These are phyloP conservation scores for Oscheius sp. DNA, from an alignment of 1,140 invertebrate genomes.

Conservation along the genomic window DNA sequence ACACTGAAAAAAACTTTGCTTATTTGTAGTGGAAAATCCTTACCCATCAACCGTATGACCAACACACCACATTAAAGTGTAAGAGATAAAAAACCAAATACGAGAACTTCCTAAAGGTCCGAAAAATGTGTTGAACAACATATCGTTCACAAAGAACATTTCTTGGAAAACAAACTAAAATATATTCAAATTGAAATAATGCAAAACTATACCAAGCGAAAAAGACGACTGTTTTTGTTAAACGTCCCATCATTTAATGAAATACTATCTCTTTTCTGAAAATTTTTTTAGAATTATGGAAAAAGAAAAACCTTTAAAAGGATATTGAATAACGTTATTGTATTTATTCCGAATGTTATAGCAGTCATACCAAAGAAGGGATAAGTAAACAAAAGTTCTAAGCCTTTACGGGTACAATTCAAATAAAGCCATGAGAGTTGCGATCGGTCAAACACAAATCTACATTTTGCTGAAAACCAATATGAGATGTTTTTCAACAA, in stretches of 20 bases:
- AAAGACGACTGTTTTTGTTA: neutral
- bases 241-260: neutral
- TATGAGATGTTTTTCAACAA: too few species aligned
- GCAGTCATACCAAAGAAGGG: neutral
- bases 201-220: neutral
- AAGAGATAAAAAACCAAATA: constrained; percentile 4
- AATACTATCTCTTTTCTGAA: neutral
- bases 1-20: neutral
- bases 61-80: neutral
- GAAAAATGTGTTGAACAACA: neutral
- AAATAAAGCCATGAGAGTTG: neutral
- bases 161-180: neutral
- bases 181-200: neutral
- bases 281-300: too few species aligned
- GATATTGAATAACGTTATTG: neutral
- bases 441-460: neutral
- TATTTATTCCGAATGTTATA: neutral
- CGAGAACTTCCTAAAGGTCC: neutral
- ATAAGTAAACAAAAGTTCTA: constrained; percentile 4
- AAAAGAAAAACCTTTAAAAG: neutral
- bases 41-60: neutral
- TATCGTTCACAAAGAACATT: constrained; percentile 9
- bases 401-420: neutral
- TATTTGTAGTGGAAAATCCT: neutral
- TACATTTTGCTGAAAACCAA: constrained; percentile 12